Evolutionary conservation across 2,113 vertebrate genomes (phyloP).

Genomic region (Megaceryle maxima): DNA sequence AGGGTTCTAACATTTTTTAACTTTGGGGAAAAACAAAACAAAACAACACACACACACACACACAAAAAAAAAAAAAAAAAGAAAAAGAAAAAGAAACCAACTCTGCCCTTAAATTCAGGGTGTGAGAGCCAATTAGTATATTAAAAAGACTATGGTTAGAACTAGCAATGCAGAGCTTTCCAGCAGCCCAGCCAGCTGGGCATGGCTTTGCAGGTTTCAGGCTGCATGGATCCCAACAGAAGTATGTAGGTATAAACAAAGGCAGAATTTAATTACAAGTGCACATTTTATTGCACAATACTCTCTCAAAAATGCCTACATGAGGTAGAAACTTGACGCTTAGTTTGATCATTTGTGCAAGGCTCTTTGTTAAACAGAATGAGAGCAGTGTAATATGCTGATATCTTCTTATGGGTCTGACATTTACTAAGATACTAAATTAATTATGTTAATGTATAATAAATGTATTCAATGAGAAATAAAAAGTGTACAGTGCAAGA

Average conservation of each 20-base stretch:
- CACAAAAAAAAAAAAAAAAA: neutral
- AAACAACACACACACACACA: too few species aligned
- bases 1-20: neutral
- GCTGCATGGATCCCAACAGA: neutral
- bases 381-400: neutral
- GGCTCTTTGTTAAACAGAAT: neutral
- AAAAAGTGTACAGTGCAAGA: neutral
- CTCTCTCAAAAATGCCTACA: neutral
- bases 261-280: slow-evolving; percentile 30
- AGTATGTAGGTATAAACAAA: neutral
- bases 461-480: slow-evolving; percentile 29
- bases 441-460: slow-evolving; percentile 40
- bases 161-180: neutral
- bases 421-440: slow-evolving; percentile 48
- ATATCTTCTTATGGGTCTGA: slow-evolving; percentile 1
- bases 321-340: neutral
- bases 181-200: neutral
- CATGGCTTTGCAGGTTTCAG: neutral
- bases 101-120: neutral
- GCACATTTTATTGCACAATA: slow-evolving; percentile 17
- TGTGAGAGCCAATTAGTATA: neutral
- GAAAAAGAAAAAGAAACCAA: neutral
- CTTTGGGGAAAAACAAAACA: rapidly evolving
- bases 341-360: neutral
- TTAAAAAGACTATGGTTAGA: neutral